Percentiles rank a stretch among this genome's conserved stretches.
phyloP scores from a whole-genome alignment of 2,113 vertebrate species.

The Hyla sarda region DNA sequence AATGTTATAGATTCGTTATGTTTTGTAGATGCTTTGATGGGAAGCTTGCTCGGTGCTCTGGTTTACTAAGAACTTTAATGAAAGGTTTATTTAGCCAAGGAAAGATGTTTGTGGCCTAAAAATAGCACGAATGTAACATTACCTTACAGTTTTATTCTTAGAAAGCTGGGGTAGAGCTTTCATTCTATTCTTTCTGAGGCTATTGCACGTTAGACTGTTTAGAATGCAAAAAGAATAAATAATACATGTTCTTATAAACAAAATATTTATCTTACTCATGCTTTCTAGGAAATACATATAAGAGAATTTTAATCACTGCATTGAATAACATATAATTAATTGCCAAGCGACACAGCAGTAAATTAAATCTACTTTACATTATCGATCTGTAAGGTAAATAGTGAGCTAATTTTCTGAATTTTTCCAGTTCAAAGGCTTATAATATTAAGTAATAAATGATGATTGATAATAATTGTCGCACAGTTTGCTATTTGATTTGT shows the following conservation, averaged over 20 bases:
- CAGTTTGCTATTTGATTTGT: neutral
- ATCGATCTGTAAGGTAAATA: neutral
- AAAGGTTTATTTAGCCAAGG: neutral
- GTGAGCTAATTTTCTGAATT: neutral
- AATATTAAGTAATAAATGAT: no score
- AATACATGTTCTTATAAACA: neutral
- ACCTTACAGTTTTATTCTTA: conserved; percentile 33
- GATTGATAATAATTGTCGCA: neutral
- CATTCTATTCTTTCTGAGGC: neutral
- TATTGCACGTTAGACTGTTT: neutral
- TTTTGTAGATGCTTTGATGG: neutral
- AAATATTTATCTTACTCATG: neutral
- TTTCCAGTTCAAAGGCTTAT: neutral
- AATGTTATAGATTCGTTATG: neutral
- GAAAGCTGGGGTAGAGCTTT: neutral
- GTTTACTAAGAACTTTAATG: neutral
- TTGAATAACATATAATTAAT: neutral
- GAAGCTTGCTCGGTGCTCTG: neutral
- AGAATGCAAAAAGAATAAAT: neutral
- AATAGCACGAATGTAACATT: conserved; percentile 15
- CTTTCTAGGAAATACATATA: neutral
- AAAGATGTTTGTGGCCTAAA: neutral
- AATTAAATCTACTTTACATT: neutral
- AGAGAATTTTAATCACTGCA: neutral
- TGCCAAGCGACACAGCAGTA: neutral